phyloP scores from a whole-genome alignment of 2,888 invertebrate species.

The Sinhomidia bicolor region DNA sequence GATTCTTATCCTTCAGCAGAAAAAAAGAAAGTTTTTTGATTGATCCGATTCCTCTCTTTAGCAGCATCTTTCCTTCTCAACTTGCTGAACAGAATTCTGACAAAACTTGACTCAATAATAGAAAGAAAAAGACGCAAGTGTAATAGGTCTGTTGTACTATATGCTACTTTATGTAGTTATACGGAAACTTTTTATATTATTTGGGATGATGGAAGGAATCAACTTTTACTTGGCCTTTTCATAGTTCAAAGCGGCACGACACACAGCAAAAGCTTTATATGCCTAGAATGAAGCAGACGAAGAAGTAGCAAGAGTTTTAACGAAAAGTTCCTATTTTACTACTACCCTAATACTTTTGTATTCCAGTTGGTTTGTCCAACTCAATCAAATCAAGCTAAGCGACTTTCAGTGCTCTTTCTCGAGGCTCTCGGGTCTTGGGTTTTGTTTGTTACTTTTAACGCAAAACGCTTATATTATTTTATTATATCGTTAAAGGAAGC shows the following conservation, averaged over 20 bases:
- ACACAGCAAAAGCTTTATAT: neutral
- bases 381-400: slow-evolving; percentile 79
- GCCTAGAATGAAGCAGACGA: neutral
- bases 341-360: slow-evolving; percentile 12
- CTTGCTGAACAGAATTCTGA: neutral
- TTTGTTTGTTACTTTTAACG: slow-evolving; percentile 51
- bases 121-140: neutral
- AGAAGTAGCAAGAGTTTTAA: neutral
- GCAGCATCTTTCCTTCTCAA: neutral
- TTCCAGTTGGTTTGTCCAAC: slow-evolving; percentile 74
- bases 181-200: slow-evolving; percentile 10
- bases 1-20: neutral
- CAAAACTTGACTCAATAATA: slow-evolving; percentile 31
- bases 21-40: slow-evolving; percentile 57
- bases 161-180: neutral
- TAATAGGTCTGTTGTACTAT: neutral
- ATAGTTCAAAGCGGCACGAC: slow-evolving; percentile 16
- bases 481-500: neutral
- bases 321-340: slow-evolving; percentile 1
- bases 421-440: slow-evolving; percentile 44
- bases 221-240: slow-evolving; percentile 68
- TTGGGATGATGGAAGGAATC: slow-evolving; percentile 49
- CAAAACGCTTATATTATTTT: slow-evolving; percentile 5
- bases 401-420: slow-evolving; percentile 78
- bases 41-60: slow-evolving; percentile 39